Base-by-base conservation (phyloP, 2,113 vertebrate species). In the Microcebus lehilahytsara region DNA sequence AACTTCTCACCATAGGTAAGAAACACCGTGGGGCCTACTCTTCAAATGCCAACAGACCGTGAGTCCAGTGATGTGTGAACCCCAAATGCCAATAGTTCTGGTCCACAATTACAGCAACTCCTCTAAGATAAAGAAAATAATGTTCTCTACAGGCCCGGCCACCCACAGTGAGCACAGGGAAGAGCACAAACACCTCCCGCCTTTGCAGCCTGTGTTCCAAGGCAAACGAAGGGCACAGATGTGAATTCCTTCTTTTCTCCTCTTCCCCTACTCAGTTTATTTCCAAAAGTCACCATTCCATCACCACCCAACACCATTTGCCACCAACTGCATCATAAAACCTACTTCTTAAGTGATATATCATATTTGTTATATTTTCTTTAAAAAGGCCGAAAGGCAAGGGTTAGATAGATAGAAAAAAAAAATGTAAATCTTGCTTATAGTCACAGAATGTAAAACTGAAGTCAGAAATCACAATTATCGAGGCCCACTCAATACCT, bases 101-200 rank as follows among this genome's bases (percentile, higher is more conserved):
- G 92, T 86, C 72, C 95, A 78, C 79, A 95, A 78, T 75, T 60
- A 71, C n/a, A 93, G 85, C 78, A 90, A 60, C 72, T 98, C 84
- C 88, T 97, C 85, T 34, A 92, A 96, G 85, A 91, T n/a, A 89
- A 96, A 96, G 81, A 95, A 97, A 96, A 85, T 34, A 46, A 49
- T 14, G 32, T 80, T 77, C 56, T 79, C 3, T 3, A 84, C 34
- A 9, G 27, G 72, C 78, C 79, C 8, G 81, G 84, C 95, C 93
- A 93, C 96, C 95, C 92, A 87, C 64, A 7, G 74, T 6, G 80
- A 92, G 84, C 34, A 17, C 66, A 56, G 27, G n/a, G 19, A 37
- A 23, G 49, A 88, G 34, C 32, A 1, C 17, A 34, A 19, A 51
- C 32, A 69, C 40, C 90, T 79, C 85, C 96, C 93, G 77, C 71